These are phyloP conservation scores for Valencia hispanica DNA, from an alignment of 2,797 vertebrate species.

Conservation along the genomic window DNA sequence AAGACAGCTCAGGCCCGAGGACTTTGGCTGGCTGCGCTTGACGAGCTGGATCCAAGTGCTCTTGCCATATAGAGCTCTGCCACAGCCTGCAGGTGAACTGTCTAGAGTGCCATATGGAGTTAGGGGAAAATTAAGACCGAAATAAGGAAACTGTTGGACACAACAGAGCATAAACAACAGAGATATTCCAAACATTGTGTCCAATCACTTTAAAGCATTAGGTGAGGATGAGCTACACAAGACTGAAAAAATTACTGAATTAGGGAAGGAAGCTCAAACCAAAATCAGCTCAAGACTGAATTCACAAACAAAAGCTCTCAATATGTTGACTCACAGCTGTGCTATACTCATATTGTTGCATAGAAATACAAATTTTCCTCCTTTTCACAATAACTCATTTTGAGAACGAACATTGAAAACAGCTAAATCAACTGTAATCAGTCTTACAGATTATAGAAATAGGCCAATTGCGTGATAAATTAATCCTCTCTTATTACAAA, in stretches of 20 bases:
- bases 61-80: constrained; percentile 82
- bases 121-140: constrained; percentile 96
- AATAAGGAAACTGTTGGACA: constrained; percentile 88
- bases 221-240: constrained; percentile 41
- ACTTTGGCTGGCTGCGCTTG: constrained; percentile 84
- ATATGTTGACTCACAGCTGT: background rate
- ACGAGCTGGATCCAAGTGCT: constrained; percentile 72
- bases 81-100: constrained; percentile 99
- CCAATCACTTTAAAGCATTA: constrained; percentile 16
- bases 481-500: too few species aligned
- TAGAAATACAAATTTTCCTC: background rate
- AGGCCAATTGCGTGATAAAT: too few species aligned
- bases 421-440: background rate
- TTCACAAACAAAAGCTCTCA: constrained; percentile 13
- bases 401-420: background rate
- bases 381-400: background rate
- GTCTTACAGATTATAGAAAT: background rate
- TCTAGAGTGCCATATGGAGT: constrained; percentile 99
- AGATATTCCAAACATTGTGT: constrained; percentile 33
- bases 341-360: background rate
- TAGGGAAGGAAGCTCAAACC: constrained; percentile 80
- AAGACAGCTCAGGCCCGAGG: constrained; percentile 95
- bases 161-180: constrained; percentile 71
- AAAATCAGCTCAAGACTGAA: constrained; percentile 81
- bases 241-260: constrained; percentile 83